These are phyloP conservation scores for Paramormyrops kingsleyae DNA, from an alignment of 2,113 vertebrate species.

Conservation along the genomic window DNA sequence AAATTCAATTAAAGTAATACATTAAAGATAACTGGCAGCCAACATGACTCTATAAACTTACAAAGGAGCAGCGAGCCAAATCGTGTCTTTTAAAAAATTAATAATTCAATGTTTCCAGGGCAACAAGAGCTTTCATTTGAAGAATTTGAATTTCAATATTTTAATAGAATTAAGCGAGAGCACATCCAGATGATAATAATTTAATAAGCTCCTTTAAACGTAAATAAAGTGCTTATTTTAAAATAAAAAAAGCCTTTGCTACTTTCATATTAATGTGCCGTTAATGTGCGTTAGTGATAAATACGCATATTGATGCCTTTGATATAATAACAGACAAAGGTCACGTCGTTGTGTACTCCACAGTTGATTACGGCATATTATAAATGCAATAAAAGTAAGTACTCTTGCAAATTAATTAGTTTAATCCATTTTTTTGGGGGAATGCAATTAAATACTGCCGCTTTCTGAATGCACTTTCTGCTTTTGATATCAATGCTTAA, in stretches of 20 bases:
- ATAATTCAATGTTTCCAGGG: slow-evolving; percentile 50
- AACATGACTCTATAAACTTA: slow-evolving; percentile 50
- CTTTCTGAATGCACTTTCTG: slow-evolving; percentile 13
- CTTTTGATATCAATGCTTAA: slow-evolving; percentile 5
- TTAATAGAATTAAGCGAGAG: slow-evolving; percentile 48
- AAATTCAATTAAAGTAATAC: slow-evolving; percentile 72
- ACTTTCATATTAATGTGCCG: slow-evolving; percentile 43
- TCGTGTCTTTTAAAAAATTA: slow-evolving; percentile 44
- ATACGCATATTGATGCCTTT: slow-evolving; percentile 44
- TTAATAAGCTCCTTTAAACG: slow-evolving; percentile 53
- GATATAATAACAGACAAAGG: slow-evolving; percentile 41
- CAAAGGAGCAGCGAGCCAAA: slow-evolving; percentile 37
- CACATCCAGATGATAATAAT: slow-evolving; percentile 47
- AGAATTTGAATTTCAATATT: slow-evolving; percentile 51
- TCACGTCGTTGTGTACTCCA: slow-evolving; percentile 32
- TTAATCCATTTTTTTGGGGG: slow-evolving; percentile 27
- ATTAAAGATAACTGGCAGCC: slow-evolving; percentile 65
- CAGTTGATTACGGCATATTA: slow-evolving; percentile 54
- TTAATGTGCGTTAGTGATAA: slow-evolving; percentile 44
- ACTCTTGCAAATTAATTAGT: slow-evolving; percentile 43
- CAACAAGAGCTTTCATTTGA: slow-evolving; percentile 46
- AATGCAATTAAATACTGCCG: slow-evolving; percentile 28
- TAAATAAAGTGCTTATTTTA: slow-evolving; percentile 54
- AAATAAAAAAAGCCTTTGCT: slow-evolving; percentile 34
- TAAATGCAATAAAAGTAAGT: slow-evolving; percentile 43